Base-by-base conservation (phyloP, 2,888 invertebrate species). In the Pachymerium ferrugineum region DNA sequence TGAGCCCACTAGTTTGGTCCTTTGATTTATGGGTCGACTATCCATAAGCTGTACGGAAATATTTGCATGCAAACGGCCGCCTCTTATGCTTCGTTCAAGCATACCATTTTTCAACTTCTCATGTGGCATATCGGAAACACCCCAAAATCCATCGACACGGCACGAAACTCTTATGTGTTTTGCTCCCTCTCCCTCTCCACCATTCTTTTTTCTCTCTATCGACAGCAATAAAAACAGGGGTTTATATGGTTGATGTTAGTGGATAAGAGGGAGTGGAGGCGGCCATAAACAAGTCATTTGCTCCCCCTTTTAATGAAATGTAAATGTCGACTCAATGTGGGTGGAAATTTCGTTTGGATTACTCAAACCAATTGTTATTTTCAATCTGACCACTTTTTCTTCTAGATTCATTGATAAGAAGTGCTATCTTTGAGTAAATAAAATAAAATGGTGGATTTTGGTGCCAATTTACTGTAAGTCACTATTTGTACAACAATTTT, bases 121-220 rank as follows among this genome's bases (percentile, higher is more conserved):
- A 54, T 54, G 54, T 54, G 54, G 54, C 54, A 54, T 54, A 54
- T 54, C 54, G 54, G 54, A 54, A 54, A 54, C 54, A 54, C 54
- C 54, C 54, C 54, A 54, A 54, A 54, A 54, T 54, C 54, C 54
- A 54, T 54, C 54, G 54, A 54, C 54, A 54, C 54, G 54, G 54
- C 54, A 54, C 54, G 54, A 54, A 54, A 54, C 54, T 54, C 22
- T 22, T 22, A 54, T 54, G 54, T 54, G 54, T 54, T 54, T 54
- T 54, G 19, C 54, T 22, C 22, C 14, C 22, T 6, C 54, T 22
- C 22, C 14, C 22, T 28, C 54, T 28, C 14, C 54, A 6, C 54
- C 28, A 25, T 54, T 54, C 54, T 54, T 22, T 54, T n/a, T 54
- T 14, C 54, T 54, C 25, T 54, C 54, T 54, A 54, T 54, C 54